A percentile compares a stretch with the other conserved stretches of the same genome.
These are phyloP conservation scores for Coptotermes formosanus DNA, from an alignment of 1,140 invertebrate species.

Conservation along the genomic window DNA sequence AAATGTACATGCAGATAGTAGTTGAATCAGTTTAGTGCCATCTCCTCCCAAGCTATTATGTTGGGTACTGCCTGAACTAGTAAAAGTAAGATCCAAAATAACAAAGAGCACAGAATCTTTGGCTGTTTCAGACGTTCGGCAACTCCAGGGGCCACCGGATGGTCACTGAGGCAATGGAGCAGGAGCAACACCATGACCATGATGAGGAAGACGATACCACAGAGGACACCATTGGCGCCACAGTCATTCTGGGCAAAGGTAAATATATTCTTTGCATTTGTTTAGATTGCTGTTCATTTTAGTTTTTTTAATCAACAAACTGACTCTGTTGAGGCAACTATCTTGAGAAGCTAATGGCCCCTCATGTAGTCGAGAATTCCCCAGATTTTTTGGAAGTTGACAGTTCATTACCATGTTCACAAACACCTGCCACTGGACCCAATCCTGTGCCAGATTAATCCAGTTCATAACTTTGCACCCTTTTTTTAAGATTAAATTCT, in stretches of 20 bases:
- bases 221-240: constrained; percentile 36
- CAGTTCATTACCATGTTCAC: no score
- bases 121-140: constrained; percentile 67
- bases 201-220: constrained; percentile 36
- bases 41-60: background rate
- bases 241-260: constrained; percentile 49
- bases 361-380: no score
- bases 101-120: constrained; percentile 59
- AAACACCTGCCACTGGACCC: no score
- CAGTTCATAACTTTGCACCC: no score
- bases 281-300: background rate
- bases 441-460: no score
- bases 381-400: no score
- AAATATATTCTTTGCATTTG: constrained; percentile 16
- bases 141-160: constrained; percentile 58
- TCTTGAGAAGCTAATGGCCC: background rate
- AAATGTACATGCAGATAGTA: background rate
- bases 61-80: constrained; percentile 3
- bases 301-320: background rate
- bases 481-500: no score
- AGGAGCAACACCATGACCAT: constrained; percentile 26
- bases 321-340: background rate
- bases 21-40: background rate
- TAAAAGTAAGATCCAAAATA: constrained; percentile 38
- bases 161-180: constrained; percentile 21